Conservation (phyloP, 1,140 invertebrate genomes). For the Hesperophylax magnus region DNA sequence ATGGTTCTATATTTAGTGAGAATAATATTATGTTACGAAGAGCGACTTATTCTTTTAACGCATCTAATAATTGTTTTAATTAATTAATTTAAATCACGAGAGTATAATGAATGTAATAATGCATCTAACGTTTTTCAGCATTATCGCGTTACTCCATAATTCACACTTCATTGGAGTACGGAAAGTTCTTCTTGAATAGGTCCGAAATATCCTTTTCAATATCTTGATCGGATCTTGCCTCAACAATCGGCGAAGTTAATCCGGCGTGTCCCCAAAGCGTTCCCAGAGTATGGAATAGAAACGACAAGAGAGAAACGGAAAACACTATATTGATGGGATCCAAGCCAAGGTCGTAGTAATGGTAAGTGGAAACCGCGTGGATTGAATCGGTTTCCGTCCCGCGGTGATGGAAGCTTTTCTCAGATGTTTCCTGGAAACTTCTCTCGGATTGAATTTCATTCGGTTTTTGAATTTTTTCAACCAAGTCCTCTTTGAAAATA, state of each 20-base stretch:
- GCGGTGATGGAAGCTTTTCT: slow-evolving; percentile 62
- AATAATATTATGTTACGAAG: too few relatives aligned
- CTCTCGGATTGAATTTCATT: slow-evolving; percentile 27
- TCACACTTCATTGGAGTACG: too few relatives aligned
- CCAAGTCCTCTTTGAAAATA: neutral
- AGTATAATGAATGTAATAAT: too few relatives aligned
- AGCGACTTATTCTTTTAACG: too few relatives aligned
- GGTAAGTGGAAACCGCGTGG: slow-evolving; percentile 60
- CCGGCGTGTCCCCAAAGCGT: slow-evolving; percentile 62
- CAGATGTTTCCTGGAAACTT: neutral
- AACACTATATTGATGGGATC: slow-evolving; percentile 69
- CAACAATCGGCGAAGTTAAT: slow-evolving; percentile 63
- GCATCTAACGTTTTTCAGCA: too few relatives aligned
- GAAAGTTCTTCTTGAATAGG: too few relatives aligned
- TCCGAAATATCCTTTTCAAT: slow-evolving; percentile 9
- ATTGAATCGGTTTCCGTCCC: neutral
- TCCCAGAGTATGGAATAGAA: slow-evolving; percentile 67
- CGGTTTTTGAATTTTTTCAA: neutral
- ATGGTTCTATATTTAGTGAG: too few relatives aligned
- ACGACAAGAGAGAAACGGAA: slow-evolving; percentile 67
- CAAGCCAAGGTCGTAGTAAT: slow-evolving; percentile 68
- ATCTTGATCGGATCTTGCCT: slow-evolving; percentile 59
- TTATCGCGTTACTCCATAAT: too few relatives aligned
- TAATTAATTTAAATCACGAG: too few relatives aligned
- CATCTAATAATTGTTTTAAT: too few relatives aligned